Evolutionary conservation across 2,888 invertebrate species (phyloP).

Genomic region (Napeogenes inachia): DNA sequence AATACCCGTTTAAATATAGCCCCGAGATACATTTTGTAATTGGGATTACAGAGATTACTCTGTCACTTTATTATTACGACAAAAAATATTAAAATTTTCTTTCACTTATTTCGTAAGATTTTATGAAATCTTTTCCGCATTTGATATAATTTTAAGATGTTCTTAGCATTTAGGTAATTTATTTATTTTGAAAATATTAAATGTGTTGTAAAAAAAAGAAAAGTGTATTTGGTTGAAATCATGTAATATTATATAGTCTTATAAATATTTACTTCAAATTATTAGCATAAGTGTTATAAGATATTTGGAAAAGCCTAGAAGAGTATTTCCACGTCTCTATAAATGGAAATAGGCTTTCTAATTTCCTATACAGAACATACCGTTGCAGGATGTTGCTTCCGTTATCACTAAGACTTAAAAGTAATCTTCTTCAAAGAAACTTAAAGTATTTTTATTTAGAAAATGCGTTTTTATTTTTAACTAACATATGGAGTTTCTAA

Average conservation of each 20-base stretch:
- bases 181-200: too few species aligned
- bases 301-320: too few species aligned
- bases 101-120: conserved; percentile 15
- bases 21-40: conserved; percentile 10
- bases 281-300: background rate
- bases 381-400: conserved; percentile 44
- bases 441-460: background rate
- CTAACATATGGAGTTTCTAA: too few species aligned
- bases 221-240: too few species aligned
- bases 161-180: too few species aligned
- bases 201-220: too few species aligned
- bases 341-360: conserved; percentile 42
- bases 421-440: background rate
- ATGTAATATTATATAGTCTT: too few species aligned
- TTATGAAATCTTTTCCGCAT: conserved; percentile 5
- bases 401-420: conserved; percentile 19
- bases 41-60: conserved; percentile 14
- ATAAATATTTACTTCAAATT: too few species aligned
- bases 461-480: too few species aligned
- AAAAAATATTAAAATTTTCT: conserved; percentile 11
- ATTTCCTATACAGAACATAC: conserved; percentile 47
- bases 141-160: background rate
- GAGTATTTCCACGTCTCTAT: too few species aligned
- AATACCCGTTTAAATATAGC: conserved; percentile 9
- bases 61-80: conserved; percentile 12